A percentile compares a stretch with the other conserved stretches of the same genome.
Evolutionary conservation across 1,140 invertebrate species (phyloP).

Genomic region (Lepidotrigona ventralis): DNA sequence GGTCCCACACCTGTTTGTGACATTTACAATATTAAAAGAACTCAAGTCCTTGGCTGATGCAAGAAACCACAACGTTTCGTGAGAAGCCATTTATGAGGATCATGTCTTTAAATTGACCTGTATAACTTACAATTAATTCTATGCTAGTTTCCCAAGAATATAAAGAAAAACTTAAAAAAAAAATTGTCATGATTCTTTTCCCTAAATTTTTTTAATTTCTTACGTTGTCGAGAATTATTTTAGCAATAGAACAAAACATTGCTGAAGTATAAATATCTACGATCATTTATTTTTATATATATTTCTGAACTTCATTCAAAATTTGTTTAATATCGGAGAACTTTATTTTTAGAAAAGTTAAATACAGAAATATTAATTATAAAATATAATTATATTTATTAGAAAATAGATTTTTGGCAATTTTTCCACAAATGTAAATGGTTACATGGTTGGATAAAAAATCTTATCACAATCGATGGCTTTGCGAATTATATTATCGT

Average conservation of each 20-base stretch:
- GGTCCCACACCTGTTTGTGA: constrained; percentile 72
- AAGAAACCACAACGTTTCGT: constrained; percentile 75
- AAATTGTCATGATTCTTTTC: not conserved
- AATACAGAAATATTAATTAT: not conserved
- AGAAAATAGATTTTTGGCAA: constrained; percentile 12
- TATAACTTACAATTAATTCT: constrained; percentile 8
- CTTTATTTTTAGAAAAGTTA: not conserved
- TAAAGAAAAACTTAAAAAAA: not conserved
- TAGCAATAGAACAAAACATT: not conserved
- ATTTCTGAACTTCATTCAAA: not conserved
- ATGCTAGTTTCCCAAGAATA: not conserved
- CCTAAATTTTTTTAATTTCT: not conserved
- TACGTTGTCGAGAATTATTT: not conserved
- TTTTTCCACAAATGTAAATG: constrained; percentile 1
- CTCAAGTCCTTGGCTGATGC: constrained; percentile 77
- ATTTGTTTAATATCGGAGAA: not conserved
- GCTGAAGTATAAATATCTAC: not conserved
- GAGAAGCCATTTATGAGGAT: constrained; percentile 56
- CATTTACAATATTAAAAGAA: constrained; percentile 68
- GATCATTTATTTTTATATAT: not conserved
- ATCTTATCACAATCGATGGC: constrained; percentile 24
- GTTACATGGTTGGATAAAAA: constrained; percentile 34
- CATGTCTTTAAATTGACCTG: constrained; percentile 44
- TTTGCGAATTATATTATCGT: constrained; percentile 12
- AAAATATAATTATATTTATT: not conserved